Base-by-base conservation (phyloP, 53 echinoderm and acorn worm genomes). In the Hippasteria phrygiana region DNA sequence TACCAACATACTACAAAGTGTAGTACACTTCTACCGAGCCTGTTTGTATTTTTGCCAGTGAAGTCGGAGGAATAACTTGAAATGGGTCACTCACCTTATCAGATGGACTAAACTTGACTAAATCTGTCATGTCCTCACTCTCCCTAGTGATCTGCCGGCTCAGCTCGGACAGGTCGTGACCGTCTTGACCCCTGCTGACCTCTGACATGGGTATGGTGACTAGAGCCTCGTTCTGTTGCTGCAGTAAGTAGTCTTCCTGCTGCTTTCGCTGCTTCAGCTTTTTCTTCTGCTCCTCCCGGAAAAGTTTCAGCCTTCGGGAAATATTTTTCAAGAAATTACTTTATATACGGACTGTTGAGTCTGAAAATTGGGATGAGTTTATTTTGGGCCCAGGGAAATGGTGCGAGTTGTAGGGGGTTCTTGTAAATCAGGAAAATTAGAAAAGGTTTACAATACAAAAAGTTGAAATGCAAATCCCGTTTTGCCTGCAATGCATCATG, bases 171-270 rank as follows among this genome's bases (percentile, higher is more conserved):
- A 42, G 72, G 41, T 41, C 69, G 11, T 81, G 63, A 43, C 8
- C 46, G n/a, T 81, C 29, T 5, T 65, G 81, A 81, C 45, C 81
- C 26, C 40, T 41, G 41, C 45, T 55, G 81, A 81, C 65, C 64
- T 81, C 81, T 64, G 81, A 81, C 81, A 81, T 46, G 29, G 81
- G 81, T 28, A 81, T 27, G 27, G 46, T 63, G 81, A 81, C 81
- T 65, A 64, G 35, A 62, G 64, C 26, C 42, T 31, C 26, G 29
- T 78, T 0, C 51, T 80, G 94, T 43, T 95, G 87, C 54, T 90
- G 90, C 59, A 91, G 88, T 4, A 96, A 88, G 85, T 92, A 94
- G n/a, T 90, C 91, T 45, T 96, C 96, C 35, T 92, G 87, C 71
- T 96, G 92, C 47, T 91, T 88, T 22, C 96, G 90, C 24, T 91